phyloP scores from a whole-genome alignment of 2,888 invertebrate genomes.

The Mantis religiosa region DNA sequence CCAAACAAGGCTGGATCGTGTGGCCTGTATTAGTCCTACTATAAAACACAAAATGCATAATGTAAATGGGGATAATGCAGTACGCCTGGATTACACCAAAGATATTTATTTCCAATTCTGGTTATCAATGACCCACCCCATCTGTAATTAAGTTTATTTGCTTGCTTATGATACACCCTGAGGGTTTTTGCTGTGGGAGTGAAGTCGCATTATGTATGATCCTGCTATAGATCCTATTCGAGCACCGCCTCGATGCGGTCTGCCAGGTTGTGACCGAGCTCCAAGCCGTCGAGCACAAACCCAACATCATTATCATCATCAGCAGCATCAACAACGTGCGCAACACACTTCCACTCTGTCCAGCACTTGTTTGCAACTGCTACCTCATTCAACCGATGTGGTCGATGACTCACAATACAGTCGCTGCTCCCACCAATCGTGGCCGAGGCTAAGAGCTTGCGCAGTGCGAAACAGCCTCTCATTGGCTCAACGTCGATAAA shows the following conservation, averaged over 20 bases:
- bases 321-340: background rate
- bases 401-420: conserved; percentile 1
- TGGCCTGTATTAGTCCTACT: no score
- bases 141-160: no score
- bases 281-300: background rate
- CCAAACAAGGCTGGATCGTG: no score
- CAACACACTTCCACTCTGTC: background rate
- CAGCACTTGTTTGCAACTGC: background rate
- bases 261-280: background rate
- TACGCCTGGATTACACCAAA: no score
- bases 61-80: no score
- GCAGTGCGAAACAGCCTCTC: background rate
- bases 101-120: no score
- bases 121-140: no score
- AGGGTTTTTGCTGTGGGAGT: background rate
- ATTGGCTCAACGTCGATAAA: background rate
- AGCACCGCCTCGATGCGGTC: conserved; percentile 10
- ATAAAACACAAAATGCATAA: no score
- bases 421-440: background rate
- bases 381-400: background rate
- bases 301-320: background rate
- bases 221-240: background rate
- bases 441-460: background rate
- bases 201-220: background rate
- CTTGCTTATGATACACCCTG: background rate